phyloP scores from a whole-genome alignment of 1,140 invertebrate species.

The Drosophila mayri region DNA sequence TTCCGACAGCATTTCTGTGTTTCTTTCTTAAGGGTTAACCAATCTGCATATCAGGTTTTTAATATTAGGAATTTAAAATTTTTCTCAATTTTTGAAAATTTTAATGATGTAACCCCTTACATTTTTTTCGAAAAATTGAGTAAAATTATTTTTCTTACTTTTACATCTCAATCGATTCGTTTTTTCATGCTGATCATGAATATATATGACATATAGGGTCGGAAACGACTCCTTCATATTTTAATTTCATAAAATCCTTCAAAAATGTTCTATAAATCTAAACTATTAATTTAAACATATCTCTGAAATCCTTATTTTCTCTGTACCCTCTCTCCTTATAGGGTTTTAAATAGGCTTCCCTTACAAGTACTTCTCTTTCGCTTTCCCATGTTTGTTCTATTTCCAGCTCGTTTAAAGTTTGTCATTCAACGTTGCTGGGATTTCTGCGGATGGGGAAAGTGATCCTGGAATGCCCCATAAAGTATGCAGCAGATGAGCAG shows the following conservation, averaged over 20 bases:
- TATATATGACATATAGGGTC: neutral
- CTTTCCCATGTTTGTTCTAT: constrained; percentile 4
- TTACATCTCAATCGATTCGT: too few relatives aligned
- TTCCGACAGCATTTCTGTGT: neutral
- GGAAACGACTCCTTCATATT: neutral
- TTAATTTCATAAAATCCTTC: neutral
- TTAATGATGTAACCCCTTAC: too few relatives aligned
- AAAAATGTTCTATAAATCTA: too few relatives aligned
- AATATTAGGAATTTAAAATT: too few relatives aligned
- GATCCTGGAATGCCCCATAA: constrained; percentile 47
- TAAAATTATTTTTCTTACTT: neutral
- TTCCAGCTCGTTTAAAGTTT: constrained; percentile 49
- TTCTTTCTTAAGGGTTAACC: neutral
- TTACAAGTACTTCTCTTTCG: constrained; percentile 14
- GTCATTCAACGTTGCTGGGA: constrained; percentile 18
- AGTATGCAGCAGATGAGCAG: constrained; percentile 59
- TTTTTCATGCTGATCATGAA: too few relatives aligned
- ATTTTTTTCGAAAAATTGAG: neutral
- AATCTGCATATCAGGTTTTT: neutral
- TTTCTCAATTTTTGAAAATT: too few relatives aligned
- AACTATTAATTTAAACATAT: too few relatives aligned
- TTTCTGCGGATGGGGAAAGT: constrained; percentile 17
- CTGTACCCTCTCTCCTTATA: neutral
- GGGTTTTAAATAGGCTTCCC: too few relatives aligned
- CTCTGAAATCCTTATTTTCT: too few relatives aligned